Evolutionary conservation across 1,140 invertebrate species (phyloP), one percentile per base, ranked within the genome.

Genomic region (Drosophila ananassae): DNA sequence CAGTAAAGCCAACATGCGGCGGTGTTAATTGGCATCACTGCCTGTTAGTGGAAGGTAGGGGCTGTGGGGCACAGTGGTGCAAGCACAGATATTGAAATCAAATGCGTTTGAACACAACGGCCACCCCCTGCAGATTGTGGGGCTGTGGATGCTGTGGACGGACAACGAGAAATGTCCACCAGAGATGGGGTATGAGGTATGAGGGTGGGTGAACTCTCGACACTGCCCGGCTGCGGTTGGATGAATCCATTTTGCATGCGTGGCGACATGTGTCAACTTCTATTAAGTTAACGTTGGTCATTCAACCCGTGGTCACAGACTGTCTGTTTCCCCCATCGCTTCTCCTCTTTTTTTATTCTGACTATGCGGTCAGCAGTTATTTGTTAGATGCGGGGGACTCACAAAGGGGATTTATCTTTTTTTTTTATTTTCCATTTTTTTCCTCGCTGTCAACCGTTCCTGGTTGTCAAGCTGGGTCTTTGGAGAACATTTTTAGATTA

Each of bases 211-310:
- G 60, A 66, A 54, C 66, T 47, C 66, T 63, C 56, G 60, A 51
- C 63, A 39, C 46, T 57, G 59, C 13, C 46, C 47, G 24, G 57
- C 52, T 81, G 81, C 69, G 81, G 81, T 85, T 78, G 82, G 82
- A 58, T 81, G 74, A 87, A 85, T 85, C 73, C 77, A 85, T 81
- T 85, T 85, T 85, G 81, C 81, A 85, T 87, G 81, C 81, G 81
- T 85, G 81, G 81, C 81, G 82, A 85, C 81, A 85, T 85, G 82
- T 85, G 81, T 87, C 81, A 87, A 85, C 82, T 87, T 85, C 81
- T 85, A 85, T 85, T 85, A 85, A 85, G 81, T 85, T 85, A 85
- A 64, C 64, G 82, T 52, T 85, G 81, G 81, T 85, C 81, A 85
- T 85, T 85, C 82, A 85, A 84, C 81, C 52, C 82, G 61, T 55